These are phyloP conservation scores for Popillia japonica DNA, from an alignment of 1,140 invertebrate species.

Conservation along the genomic window DNA sequence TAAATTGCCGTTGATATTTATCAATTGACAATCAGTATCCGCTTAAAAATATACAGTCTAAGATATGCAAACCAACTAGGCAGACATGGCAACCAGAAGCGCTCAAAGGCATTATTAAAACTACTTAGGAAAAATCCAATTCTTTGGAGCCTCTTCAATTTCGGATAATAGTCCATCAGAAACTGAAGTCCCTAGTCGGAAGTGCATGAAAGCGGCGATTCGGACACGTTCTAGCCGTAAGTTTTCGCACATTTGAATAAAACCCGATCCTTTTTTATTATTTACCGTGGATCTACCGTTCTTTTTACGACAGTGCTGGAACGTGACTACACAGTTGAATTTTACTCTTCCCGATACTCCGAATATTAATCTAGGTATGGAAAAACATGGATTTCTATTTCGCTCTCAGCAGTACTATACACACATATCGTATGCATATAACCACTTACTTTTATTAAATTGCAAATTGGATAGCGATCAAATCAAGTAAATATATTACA, in stretches of 20 bases:
- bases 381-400: constrained; percentile 28
- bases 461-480: not conserved
- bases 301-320: constrained; percentile 25
- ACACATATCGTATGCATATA: not conserved
- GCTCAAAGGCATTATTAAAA: not conserved
- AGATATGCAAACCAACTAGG: constrained; percentile 1
- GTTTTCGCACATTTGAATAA: constrained; percentile 35
- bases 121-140: constrained; percentile 30
- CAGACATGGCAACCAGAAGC: not conserved
- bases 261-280: constrained; percentile 34
- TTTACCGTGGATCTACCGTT: constrained; percentile 23
- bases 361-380: constrained; percentile 26
- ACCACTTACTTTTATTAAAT: constrained; percentile 12
- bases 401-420: not conserved
- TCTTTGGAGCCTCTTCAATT: constrained; percentile 27
- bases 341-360: constrained; percentile 8
- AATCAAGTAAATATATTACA: not conserved
- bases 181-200: constrained; percentile 11
- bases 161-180: constrained; percentile 31
- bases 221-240: constrained; percentile 30
- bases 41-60: not conserved
- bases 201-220: constrained; percentile 26
- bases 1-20: not conserved
- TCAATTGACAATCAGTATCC: too few species aligned
- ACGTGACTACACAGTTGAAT: constrained; percentile 27